phyloP scores from a whole-genome alignment of 2,797 vertebrate species.

The Neosalanx taihuensis region DNA sequence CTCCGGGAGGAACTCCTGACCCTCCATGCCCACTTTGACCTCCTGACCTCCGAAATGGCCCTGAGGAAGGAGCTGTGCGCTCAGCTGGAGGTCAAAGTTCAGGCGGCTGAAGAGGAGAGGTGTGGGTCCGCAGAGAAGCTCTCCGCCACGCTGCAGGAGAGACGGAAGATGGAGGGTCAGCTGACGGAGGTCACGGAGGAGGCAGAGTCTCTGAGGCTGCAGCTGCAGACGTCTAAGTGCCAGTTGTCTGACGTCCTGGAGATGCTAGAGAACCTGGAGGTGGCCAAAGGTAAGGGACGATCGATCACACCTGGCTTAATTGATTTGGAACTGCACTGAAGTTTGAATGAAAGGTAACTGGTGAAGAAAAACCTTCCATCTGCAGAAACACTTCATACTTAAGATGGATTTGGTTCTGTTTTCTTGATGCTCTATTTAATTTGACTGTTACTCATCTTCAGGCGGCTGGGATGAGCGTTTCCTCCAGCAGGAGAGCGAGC shows the following conservation, averaged over 20 bases:
- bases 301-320: background rate
- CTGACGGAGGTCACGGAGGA: constrained; percentile 64
- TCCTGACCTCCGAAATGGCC: constrained; percentile 60
- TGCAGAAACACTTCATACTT: too few species aligned
- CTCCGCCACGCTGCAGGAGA: constrained; percentile 50
- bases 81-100: constrained; percentile 65
- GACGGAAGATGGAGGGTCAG: constrained; percentile 54
- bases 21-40: constrained; percentile 62
- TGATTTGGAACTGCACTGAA: too few species aligned
- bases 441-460: constrained; percentile 24
- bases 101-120: constrained; percentile 63
- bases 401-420: too few species aligned
- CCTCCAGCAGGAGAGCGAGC: constrained; percentile 74
- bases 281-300: constrained; percentile 58
- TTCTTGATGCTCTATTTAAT: too few species aligned
- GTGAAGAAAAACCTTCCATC: too few species aligned
- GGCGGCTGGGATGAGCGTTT: constrained; percentile 74
- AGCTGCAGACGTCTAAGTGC: constrained; percentile 63
- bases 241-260: constrained; percentile 64
- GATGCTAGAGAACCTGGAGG: constrained; percentile 64
- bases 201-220: constrained; percentile 56
- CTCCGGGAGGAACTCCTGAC: constrained; percentile 60
- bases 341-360: too few species aligned
- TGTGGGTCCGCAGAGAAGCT: constrained; percentile 54
- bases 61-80: constrained; percentile 64